These are phyloP conservation scores for Cephalopterus ornatus DNA, from an alignment of 2,113 vertebrate genomes.

Conservation along the genomic window DNA sequence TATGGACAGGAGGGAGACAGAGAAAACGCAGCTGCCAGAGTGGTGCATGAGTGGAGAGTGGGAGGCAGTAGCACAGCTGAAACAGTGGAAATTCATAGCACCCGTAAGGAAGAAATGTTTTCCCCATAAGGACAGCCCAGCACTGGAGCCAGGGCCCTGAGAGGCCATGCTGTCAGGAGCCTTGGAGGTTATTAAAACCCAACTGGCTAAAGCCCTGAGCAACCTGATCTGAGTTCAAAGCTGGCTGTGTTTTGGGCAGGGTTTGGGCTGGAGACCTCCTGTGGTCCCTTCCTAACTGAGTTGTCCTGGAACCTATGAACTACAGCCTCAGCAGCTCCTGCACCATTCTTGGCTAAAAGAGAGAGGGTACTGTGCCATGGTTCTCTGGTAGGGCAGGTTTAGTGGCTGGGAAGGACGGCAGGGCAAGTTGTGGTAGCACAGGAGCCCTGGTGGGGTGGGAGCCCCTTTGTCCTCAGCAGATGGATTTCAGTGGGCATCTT, in stretches of 20 bases:
- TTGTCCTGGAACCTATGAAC: not conserved
- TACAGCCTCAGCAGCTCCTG: not conserved
- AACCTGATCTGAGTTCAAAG: not conserved
- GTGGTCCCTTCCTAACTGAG: not conserved
- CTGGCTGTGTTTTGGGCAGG: not conserved
- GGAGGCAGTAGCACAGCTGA: not conserved
- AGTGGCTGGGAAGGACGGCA: not conserved
- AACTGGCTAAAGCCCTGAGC: accelerated
- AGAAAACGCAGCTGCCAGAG: not conserved
- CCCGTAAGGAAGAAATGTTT: not conserved
- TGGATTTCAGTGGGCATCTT: not conserved
- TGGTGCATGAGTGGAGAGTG: not conserved
- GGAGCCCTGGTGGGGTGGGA: not conserved
- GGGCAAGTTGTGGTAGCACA: no score
- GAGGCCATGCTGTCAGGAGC: no score
- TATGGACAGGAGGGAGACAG: not conserved
- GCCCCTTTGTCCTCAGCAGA: not conserved
- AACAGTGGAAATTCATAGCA: not conserved
- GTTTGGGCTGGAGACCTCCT: not conserved
- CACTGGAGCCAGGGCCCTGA: accelerated
- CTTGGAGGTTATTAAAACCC: no score
- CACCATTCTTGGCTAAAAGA: not conserved
- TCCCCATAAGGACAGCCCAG: not conserved
- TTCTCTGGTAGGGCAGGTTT: not conserved
- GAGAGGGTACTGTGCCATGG: no score